Percentiles rank a stretch among this genome's conserved stretches.
Evolutionary conservation across 35 echinoderm and acorn worm genomes (phyloP).

Genomic region (Apostichopus japonicus): DNA sequence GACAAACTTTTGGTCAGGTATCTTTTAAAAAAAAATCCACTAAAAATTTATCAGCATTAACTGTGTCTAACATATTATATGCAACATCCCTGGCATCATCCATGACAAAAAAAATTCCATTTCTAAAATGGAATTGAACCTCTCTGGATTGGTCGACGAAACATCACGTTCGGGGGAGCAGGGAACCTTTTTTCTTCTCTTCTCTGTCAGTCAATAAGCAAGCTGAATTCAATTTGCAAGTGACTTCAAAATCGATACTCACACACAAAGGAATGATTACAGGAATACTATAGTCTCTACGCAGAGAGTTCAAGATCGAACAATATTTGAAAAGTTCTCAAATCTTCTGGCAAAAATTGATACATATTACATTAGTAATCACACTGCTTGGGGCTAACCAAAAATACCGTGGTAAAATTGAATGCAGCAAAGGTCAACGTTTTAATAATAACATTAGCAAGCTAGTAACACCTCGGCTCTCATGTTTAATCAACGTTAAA

Average conservation of each 20-base stretch:
- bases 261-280: background rate
- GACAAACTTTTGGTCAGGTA: background rate
- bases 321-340: background rate
- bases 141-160: too few species aligned
- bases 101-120: too few species aligned
- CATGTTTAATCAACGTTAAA: background rate
- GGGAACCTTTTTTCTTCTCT: background rate
- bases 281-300: background rate
- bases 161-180: background rate
- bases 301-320: background rate
- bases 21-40: background rate
- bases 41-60: background rate
- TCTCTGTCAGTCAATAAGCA: background rate
- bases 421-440: background rate
- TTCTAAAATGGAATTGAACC: too few species aligned
- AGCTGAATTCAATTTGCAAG: background rate
- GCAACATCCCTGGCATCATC: too few species aligned
- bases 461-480: background rate
- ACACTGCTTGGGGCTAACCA: background rate
- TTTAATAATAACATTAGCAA: background rate
- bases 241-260: background rate
- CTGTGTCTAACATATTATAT: too few species aligned
- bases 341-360: slow-evolving; percentile 4
- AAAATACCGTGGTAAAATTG: background rate
- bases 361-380: slow-evolving; percentile 1